A percentile compares a stretch with the other conserved stretches of the same genome.
Conservation (phyloP, 2,888 invertebrate genomes). For the Drosophila cognata region DNA sequence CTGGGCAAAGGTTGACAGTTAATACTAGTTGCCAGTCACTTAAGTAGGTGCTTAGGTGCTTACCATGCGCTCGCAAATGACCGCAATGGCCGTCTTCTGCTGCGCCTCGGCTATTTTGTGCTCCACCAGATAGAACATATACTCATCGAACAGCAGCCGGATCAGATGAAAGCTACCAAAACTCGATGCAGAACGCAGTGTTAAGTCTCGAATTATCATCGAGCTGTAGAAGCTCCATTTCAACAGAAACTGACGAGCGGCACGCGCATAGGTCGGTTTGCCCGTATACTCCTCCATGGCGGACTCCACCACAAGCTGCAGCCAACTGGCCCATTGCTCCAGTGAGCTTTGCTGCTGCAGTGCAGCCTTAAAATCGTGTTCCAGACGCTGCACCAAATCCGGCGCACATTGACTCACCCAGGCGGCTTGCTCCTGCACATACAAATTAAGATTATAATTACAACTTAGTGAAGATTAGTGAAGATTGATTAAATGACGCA, state of each 20-base stretch:
- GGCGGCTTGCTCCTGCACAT: conserved; percentile 90
- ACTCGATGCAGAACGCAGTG: conserved; percentile 97
- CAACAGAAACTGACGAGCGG: conserved; percentile 95
- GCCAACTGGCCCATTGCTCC: conserved; percentile 99
- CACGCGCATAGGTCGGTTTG: conserved; percentile 92
- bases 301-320: conserved; percentile 96
- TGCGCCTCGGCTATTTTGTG: conserved; percentile 97
- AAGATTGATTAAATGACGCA: conserved; percentile 79
- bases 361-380: conserved; percentile 96
- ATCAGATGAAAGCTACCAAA: conserved; percentile 99
- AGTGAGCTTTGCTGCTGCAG: conserved; percentile 96
- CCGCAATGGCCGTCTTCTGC: conserved; percentile 96
- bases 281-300: conserved; percentile 95
- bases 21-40: conserved; percentile 19
- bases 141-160: conserved; percentile 98
- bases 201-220: conserved; percentile 98
- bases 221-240: conserved; percentile 99
- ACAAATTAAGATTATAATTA: not conserved
- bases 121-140: conserved; percentile 99
- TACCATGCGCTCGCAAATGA: conserved; percentile 88
- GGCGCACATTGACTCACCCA: conserved; percentile 99
- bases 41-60: conserved; percentile 40
- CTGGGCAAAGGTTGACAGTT: conserved; percentile 59
- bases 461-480: too few species aligned
- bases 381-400: conserved; percentile 91